A percentile compares a stretch with the other conserved stretches of the same genome.
phyloP scores from a whole-genome alignment of 2,113 vertebrate genomes.

The Myodes glareolus region DNA sequence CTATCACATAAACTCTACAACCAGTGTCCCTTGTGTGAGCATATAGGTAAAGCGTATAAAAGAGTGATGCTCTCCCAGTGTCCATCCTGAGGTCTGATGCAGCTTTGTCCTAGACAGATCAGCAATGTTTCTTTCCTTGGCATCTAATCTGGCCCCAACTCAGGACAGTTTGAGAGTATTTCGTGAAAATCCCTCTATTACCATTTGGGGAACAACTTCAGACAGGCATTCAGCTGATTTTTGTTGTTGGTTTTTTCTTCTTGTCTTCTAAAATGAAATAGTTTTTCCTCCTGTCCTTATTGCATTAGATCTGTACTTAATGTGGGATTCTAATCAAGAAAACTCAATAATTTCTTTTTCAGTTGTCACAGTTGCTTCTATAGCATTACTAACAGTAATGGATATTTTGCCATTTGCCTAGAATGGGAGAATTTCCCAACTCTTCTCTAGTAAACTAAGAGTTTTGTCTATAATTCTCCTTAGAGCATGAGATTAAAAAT shows the following conservation, averaged over 20 bases:
- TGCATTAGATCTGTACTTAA: background rate
- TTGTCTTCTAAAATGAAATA: background rate
- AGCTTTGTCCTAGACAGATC: background rate
- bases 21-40: background rate
- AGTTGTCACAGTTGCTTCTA: background rate
- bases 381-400: background rate
- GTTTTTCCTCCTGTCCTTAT: background rate
- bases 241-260: background rate
- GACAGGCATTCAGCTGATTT: too few species aligned
- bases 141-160: background rate
- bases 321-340: background rate
- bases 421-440: background rate
- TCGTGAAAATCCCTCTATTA: background rate
- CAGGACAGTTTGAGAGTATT: too few species aligned
- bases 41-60: background rate
- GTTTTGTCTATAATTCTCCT: background rate
- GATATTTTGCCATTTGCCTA: background rate
- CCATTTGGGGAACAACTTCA: background rate
- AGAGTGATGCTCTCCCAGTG: background rate
- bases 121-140: background rate
- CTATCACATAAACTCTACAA: background rate
- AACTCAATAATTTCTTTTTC: background rate
- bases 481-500: background rate
- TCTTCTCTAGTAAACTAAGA: background rate
- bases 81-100: background rate